A percentile compares a stretch with the other conserved stretches of the same genome.
These are phyloP conservation scores for Melipona beecheii DNA, from an alignment of 2,888 invertebrate species.

Conservation along the genomic window DNA sequence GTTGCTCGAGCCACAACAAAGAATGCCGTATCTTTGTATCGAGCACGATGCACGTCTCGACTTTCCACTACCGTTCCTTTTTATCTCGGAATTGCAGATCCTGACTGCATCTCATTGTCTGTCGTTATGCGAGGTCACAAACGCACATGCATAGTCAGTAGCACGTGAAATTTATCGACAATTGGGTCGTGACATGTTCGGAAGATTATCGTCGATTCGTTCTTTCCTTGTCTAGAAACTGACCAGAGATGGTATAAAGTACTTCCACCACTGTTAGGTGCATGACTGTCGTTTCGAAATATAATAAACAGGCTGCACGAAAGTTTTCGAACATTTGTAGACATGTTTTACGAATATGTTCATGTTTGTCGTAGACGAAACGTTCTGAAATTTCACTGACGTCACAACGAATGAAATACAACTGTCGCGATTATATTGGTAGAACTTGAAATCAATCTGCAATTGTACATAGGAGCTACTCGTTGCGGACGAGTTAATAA, in stretches of 20 bases:
- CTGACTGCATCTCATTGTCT: conserved; percentile 63
- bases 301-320: neutral
- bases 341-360: neutral
- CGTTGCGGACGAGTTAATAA: too few relatives aligned
- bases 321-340: neutral
- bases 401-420: too few relatives aligned
- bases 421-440: neutral
- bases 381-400: too few relatives aligned
- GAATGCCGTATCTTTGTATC: conserved; percentile 45
- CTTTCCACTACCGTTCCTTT: conserved; percentile 41
- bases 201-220: conserved; percentile 4
- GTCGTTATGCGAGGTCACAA: conserved; percentile 51
- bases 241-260: neutral
- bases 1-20: neutral
- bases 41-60: conserved; percentile 6
- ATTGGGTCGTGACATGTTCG: conserved; percentile 40
- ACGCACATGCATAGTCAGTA: conserved; percentile 31
- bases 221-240: neutral
- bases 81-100: conserved; percentile 33
- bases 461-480: neutral
- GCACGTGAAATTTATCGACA: conserved; percentile 43
- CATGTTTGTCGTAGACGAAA: too few relatives aligned
- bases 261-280: too few relatives aligned
- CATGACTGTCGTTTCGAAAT: neutral
- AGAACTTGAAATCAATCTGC: neutral